Conservation (phyloP, 1,140 invertebrate species). For the Scaptomyza pallida region DNA sequence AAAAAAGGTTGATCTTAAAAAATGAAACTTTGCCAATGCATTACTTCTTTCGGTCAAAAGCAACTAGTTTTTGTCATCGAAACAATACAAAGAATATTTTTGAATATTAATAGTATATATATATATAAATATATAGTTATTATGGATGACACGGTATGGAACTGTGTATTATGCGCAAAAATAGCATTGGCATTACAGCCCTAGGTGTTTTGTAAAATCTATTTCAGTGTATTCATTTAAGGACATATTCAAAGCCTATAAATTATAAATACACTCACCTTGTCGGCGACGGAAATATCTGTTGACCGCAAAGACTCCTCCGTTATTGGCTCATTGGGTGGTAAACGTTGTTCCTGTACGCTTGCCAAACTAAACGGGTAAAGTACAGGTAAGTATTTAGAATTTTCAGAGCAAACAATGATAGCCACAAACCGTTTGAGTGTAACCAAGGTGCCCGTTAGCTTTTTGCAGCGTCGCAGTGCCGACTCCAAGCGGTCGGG, state of each 20-base stretch:
- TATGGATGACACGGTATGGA: conserved; percentile 56
- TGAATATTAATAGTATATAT: conserved; percentile 57
- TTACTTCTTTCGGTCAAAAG: conserved; percentile 57
- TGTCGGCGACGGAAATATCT: conserved; percentile 88
- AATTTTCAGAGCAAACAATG: background rate
- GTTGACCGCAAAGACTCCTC: conserved; percentile 88
- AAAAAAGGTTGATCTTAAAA: conserved; percentile 25
- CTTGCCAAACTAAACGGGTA: conserved; percentile 90
- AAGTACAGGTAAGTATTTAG: conserved; percentile 3
- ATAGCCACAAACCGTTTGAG: conserved; percentile 92
- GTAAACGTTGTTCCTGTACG: conserved; percentile 96
- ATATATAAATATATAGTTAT: conserved; percentile 24
- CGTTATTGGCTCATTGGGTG: conserved; percentile 87
- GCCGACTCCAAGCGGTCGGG: conserved; percentile 96
- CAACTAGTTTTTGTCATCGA: conserved; percentile 67
- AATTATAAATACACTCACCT: conserved; percentile 85
- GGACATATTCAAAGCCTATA: conserved; percentile 1
- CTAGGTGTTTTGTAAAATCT: conserved; percentile 33
- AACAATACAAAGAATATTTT: conserved; percentile 60
- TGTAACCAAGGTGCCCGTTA: conserved; percentile 97
- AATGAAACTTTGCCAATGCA: conserved; percentile 67
- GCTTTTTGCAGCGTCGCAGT: conserved; percentile 96
- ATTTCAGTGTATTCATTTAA: conserved; percentile 35
- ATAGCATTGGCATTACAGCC: conserved; percentile 39
- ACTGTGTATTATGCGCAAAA: conserved; percentile 56